These are phyloP conservation scores for Girardinichthys multiradiatus DNA, from an alignment of 2,113 vertebrate species.

Conservation along the genomic window DNA sequence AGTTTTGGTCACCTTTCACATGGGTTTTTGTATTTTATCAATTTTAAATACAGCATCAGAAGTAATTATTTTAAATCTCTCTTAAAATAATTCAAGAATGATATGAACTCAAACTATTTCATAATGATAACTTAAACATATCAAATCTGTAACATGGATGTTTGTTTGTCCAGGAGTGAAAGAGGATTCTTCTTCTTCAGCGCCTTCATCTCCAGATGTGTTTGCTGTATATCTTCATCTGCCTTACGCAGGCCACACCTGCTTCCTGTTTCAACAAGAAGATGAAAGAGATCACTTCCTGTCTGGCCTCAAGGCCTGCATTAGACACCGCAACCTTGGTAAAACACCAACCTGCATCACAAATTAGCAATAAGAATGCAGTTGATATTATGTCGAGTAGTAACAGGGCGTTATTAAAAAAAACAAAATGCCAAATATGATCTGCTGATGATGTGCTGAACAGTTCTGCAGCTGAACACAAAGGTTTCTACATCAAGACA, in stretches of 20 bases:
- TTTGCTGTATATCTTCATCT: slow-evolving; percentile 88
- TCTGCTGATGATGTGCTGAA: not conserved
- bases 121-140: not conserved
- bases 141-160: slow-evolving; percentile 1
- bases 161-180: slow-evolving; percentile 67
- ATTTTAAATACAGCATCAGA: not conserved
- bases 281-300: slow-evolving; percentile 79
- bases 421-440: not conserved
- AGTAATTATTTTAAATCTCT: not conserved
- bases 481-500: not conserved
- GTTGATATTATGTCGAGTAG: not conserved
- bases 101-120: not conserved
- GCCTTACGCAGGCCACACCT: slow-evolving; percentile 82
- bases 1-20: too few relatives aligned
- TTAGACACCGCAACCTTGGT: slow-evolving; percentile 87
- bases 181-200: slow-evolving; percentile 80
- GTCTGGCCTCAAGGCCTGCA: slow-evolving; percentile 82
- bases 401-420: not conserved
- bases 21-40: not conserved
- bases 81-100: not conserved
- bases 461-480: not conserved
- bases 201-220: slow-evolving; percentile 74
- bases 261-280: slow-evolving; percentile 84
- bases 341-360: slow-evolving; percentile 32
- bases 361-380: not conserved